These are phyloP conservation scores for Patella pellucida DNA, from an alignment of 2,888 invertebrate species.

Conservation along the genomic window DNA sequence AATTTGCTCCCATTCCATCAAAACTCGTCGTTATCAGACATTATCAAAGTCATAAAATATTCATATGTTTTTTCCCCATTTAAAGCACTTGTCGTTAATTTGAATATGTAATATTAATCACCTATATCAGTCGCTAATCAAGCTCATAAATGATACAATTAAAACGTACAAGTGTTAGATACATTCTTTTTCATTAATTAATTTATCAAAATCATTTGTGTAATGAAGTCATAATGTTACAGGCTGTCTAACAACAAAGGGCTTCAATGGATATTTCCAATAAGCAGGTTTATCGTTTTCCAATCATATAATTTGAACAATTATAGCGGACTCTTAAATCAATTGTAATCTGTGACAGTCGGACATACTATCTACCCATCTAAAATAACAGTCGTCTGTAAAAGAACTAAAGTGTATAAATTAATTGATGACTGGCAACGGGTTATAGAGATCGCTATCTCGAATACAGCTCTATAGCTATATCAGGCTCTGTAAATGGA, in stretches of 20 bases:
- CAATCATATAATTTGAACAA: slow-evolving; percentile 7
- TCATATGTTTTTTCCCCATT: too few relatives aligned
- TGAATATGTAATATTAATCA: too few relatives aligned
- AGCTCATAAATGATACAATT: not conserved
- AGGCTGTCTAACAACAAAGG: too few relatives aligned
- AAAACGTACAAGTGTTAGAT: not conserved
- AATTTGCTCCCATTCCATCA: too few relatives aligned
- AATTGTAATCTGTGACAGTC: slow-evolving; percentile 2
- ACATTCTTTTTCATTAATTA: not conserved
- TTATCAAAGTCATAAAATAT: too few relatives aligned
- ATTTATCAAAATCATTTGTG: not conserved
- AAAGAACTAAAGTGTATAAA: slow-evolving; percentile 2
- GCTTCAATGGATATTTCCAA: not conserved
- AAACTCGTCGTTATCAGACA: too few relatives aligned
- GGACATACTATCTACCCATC: not conserved
- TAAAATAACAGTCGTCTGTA: not conserved
- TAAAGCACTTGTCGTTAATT: too few relatives aligned
- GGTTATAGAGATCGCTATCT: too few relatives aligned
- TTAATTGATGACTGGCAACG: not conserved
- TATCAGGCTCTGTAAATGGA: too few relatives aligned
- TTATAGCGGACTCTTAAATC: slow-evolving; percentile 1
- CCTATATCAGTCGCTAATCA: slow-evolving; percentile 3
- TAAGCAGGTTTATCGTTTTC: not conserved
- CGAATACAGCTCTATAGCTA: too few relatives aligned
- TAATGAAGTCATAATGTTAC: too few relatives aligned